Percentiles rank a stretch among this genome's conserved stretches.
These are phyloP conservation scores for Eupithecia pulchellata DNA, from an alignment of 2,888 invertebrate species.

Conservation along the genomic window DNA sequence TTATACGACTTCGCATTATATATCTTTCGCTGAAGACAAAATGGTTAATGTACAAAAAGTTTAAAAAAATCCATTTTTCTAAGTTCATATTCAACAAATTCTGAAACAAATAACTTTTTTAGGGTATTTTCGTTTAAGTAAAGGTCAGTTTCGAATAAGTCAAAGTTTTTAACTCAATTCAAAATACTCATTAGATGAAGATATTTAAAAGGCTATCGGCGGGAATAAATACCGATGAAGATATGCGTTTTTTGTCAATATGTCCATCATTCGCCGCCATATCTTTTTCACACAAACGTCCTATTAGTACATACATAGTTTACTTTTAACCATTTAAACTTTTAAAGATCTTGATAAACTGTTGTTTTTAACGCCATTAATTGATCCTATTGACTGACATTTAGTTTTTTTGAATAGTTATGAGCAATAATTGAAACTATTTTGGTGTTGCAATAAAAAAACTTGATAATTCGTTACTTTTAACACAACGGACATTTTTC, in stretches of 20 bases:
- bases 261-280: background rate
- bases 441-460: slow-evolving; percentile 9
- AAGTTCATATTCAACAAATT: background rate
- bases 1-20: background rate
- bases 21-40: background rate
- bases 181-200: background rate
- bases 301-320: slow-evolving; percentile 9
- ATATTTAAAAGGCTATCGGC: slow-evolving; percentile 12
- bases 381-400: slow-evolving; percentile 29
- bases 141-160: background rate
- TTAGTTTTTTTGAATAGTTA: slow-evolving; percentile 11
- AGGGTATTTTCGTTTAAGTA: background rate
- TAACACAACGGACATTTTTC: slow-evolving; percentile 22
- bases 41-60: background rate
- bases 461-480: slow-evolving; percentile 32
- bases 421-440: slow-evolving; percentile 10
- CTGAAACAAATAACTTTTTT: background rate
- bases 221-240: background rate
- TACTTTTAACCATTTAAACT: background rate
- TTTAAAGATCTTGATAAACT: slow-evolving; percentile 19
- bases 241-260: background rate
- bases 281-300: background rate
- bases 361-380: slow-evolving; percentile 34
- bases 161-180: background rate
- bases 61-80: background rate